These are phyloP conservation scores for Tursiops truncatus DNA, from an alignment of 2,113 vertebrate genomes.

Conservation along the genomic window DNA sequence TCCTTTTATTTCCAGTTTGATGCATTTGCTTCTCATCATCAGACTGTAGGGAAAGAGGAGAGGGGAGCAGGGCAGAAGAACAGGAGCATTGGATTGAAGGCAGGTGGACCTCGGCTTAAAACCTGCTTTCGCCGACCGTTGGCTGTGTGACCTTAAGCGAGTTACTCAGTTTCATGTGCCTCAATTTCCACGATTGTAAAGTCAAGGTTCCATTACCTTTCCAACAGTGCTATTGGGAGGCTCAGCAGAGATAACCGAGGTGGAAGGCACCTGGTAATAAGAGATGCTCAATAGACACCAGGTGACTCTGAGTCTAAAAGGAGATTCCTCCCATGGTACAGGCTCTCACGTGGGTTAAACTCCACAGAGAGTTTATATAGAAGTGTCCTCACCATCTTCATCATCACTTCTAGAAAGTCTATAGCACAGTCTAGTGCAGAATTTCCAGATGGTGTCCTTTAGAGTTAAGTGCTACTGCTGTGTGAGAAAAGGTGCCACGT, in stretches of 20 bases:
- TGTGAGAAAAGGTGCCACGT: neutral
- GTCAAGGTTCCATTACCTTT: neutral
- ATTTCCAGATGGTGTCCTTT: neutral
- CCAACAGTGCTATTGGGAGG: neutral
- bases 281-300: neutral
- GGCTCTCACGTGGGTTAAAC: neutral
- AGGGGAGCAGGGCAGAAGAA: neutral
- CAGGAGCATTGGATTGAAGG: neutral
- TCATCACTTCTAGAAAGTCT: neutral
- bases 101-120: neutral
- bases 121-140: neutral
- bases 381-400: neutral
- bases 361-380: neutral
- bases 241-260: neutral
- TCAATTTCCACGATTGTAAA: neutral
- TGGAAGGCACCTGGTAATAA: neutral
- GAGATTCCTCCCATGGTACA: neutral
- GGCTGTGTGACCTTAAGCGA: neutral
- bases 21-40: neutral
- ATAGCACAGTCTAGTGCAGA: neutral
- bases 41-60: neutral
- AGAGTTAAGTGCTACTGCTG: neutral
- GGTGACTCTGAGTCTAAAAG: neutral
- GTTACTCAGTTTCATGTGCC: neutral
- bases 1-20: neutral